These are phyloP conservation scores for Sus scrofa DNA, from an alignment of 2,113 vertebrate genomes.

Conservation along the genomic window T2T-Sscrofa CM000816.6:27598501-27599000, in stretches of 20 bases:
- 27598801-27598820: not conserved
- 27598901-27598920: not conserved
- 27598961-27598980: not conserved
- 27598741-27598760: not conserved
- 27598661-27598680: not conserved
- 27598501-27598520: not conserved
- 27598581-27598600: slow-evolving; percentile 10
- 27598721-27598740: not conserved
- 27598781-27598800: not conserved
- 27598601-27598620: not conserved
- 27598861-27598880: not conserved
- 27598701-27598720: not conserved
- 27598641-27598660: not conserved
- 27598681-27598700: not conserved
- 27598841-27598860: not conserved
- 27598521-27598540: not conserved
- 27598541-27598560: too few relatives aligned
- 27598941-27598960: not conserved
- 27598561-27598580: not conserved
- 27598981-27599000: not conserved
- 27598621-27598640: not conserved
- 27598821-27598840: not conserved
- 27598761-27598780: not conserved
- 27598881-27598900: not conserved
- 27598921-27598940: not conserved